Base-by-base conservation (phyloP, 2,797 vertebrate genomes). In the Spinibarbus caldwelli region DNA sequence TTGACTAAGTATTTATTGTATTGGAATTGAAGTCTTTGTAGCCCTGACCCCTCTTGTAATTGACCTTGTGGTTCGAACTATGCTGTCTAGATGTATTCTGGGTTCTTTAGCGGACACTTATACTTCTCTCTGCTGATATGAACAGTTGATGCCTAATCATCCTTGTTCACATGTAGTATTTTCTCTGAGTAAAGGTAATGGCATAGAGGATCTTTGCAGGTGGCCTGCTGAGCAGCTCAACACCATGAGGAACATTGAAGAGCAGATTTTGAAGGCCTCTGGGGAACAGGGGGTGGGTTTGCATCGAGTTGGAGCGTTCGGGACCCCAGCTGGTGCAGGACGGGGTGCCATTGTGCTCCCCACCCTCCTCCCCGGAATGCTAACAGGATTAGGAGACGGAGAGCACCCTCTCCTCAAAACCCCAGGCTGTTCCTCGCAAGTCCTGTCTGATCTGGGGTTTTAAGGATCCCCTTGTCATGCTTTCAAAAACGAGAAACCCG, bases 331-430 rank as follows among this genome's bases (percentile, higher is more conserved):
- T 96, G 95, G 92, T 93, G 92, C 31, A 15, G 87, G 86, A 85
- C 31, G 82, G 88, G 89, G 87, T 89, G 90, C 91, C 92, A 94
- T 95, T 95, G 93, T 95, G 90, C 91, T 86, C 45, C 87, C n/a
- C 38, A 78, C 45, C 87, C 83, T 87, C 83, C 83, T 86, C 82
- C 89, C 84, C 31, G 86, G 90, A 86, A 85, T 83, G 84, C 93
- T 96, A 95, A 96, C 94, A 96, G 95, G 95, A 95, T 96, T 96
- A 95, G 45, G 82, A 87, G 84, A 90, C 9, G 79, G 89, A 90
- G 90, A 89, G 92, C 83, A 86, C 87, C 86, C 87, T 54, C 38
- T 87, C 62, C 67, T 71, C 43, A 29, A 85, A 73, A 85, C 78
- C 70, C 62, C 76, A 36, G 38, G 85, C 86, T 81, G 78, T 83